Conservation (phyloP, 2,888 invertebrate species). For the Nasonovia ribisnigri region DNA sequence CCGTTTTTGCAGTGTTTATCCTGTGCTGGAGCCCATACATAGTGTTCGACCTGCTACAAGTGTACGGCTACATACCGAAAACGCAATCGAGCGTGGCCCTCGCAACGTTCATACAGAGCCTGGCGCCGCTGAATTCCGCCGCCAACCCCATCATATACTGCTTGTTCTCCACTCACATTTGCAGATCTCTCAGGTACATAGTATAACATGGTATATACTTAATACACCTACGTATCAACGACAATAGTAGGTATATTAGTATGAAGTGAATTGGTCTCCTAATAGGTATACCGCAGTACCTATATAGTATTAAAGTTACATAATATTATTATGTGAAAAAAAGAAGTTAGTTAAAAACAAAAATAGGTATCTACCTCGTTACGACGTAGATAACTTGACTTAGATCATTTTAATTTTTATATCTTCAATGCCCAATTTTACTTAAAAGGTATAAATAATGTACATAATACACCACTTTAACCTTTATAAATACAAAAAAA, state of each 20-base stretch:
- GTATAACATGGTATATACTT: not conserved
- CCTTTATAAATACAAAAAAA: not conserved
- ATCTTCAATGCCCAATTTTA: not conserved
- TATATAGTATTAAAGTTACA: not conserved
- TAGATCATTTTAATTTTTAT: too few relatives aligned
- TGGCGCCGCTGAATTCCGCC: constrained; percentile 92
- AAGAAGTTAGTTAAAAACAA: not conserved
- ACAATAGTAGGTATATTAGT: not conserved
- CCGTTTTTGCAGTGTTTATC: constrained; percentile 81
- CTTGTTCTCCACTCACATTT: constrained; percentile 90
- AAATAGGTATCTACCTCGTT: not conserved
- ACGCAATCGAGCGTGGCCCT: constrained; percentile 86
- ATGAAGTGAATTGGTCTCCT: not conserved
- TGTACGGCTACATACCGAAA: constrained; percentile 84
- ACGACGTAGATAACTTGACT: not conserved
- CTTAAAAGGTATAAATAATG: not conserved
- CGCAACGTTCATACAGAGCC: constrained; percentile 90
- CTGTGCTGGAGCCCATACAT: constrained; percentile 97
- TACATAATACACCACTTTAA: not conserved
- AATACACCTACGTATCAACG: not conserved
- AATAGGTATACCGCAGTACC: not conserved
- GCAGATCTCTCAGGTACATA: constrained; percentile 82
- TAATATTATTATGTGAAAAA: not conserved
- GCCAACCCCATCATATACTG: constrained; percentile 96
- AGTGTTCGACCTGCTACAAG: constrained; percentile 90